Evolutionary conservation across 2,888 invertebrate genomes (phyloP).

Genomic region (Hemistola chrysoprasaria): DNA sequence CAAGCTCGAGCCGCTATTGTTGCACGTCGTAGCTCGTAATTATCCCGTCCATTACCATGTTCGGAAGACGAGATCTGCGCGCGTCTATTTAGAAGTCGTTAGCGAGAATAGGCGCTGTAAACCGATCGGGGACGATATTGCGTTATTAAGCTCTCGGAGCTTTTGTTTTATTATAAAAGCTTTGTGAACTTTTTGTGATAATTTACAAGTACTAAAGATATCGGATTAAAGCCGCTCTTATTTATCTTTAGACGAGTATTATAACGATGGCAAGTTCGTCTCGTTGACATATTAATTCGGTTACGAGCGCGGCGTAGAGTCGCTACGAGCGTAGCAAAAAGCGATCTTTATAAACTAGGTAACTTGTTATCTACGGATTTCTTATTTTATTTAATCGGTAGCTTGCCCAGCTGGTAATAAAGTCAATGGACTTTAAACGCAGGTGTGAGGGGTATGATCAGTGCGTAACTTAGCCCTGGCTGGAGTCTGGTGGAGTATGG

Average conservation of each 20-base stretch:
- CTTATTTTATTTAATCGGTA: slow-evolving; percentile 22
- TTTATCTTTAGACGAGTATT: slow-evolving; percentile 12
- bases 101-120: slow-evolving; percentile 67
- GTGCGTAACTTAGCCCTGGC: slow-evolving; percentile 26
- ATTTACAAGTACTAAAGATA: slow-evolving; percentile 26
- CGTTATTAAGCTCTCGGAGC: slow-evolving; percentile 56
- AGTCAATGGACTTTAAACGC: slow-evolving; percentile 29
- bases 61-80: slow-evolving; percentile 68
- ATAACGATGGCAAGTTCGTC: slow-evolving; percentile 18
- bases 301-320: slow-evolving; percentile 14
- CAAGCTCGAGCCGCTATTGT: slow-evolving; percentile 78
- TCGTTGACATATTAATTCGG: slow-evolving; percentile 27
- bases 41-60: slow-evolving; percentile 81
- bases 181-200: slow-evolving; percentile 44
- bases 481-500: slow-evolving; percentile 32
- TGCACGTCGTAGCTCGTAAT: slow-evolving; percentile 78
- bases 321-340: slow-evolving; percentile 24
- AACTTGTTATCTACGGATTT: slow-evolving; percentile 22
- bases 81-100: slow-evolving; percentile 76
- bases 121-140: slow-evolving; percentile 64
- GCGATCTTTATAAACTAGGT: slow-evolving; percentile 20
- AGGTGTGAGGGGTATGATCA: slow-evolving; percentile 42
- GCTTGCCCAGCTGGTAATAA: slow-evolving; percentile 22
- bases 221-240: slow-evolving; percentile 13
- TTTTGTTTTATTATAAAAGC: slow-evolving; percentile 56